Evolutionary conservation across 1,140 invertebrate species (phyloP).

Genomic region (Drosophila pseudoobscura): DNA sequence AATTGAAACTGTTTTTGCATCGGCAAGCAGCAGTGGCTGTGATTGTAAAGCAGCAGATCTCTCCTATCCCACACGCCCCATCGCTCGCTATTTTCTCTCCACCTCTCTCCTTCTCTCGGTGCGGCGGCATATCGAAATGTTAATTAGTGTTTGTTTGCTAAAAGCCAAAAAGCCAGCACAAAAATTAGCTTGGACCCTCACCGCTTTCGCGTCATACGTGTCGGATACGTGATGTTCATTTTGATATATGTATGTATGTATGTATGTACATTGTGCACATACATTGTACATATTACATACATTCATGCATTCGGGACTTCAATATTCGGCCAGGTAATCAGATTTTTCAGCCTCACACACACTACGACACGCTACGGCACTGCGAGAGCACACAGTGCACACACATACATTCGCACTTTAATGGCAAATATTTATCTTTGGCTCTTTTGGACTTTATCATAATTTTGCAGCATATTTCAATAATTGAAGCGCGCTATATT

Average conservation of each 20-base stretch:
- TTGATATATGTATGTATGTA: slow-evolving; percentile 35
- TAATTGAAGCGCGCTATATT: slow-evolving; percentile 79
- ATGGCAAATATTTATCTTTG: slow-evolving; percentile 56
- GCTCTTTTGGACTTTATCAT: slow-evolving; percentile 42
- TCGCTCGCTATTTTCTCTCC: slow-evolving; percentile 3
- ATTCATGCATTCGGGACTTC: too few species aligned
- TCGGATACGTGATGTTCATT: slow-evolving; percentile 71
- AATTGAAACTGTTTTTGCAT: slow-evolving; percentile 81
- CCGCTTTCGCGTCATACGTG: slow-evolving; percentile 54
- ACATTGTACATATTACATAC: slow-evolving; percentile 10
- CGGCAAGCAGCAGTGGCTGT: slow-evolving; percentile 58
- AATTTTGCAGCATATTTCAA: slow-evolving; percentile 74
- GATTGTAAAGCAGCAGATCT: slow-evolving; percentile 25
- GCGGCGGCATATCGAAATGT: slow-evolving; percentile 70
- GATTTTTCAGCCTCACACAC: too few species aligned
- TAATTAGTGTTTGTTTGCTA: slow-evolving; percentile 78
- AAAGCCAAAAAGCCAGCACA: slow-evolving; percentile 69
- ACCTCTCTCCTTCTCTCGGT: slow-evolving; percentile 3
- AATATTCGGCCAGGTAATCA: too few species aligned
- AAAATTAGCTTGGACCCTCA: slow-evolving; percentile 42
- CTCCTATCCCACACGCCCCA: background rate
- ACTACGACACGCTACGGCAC: too few species aligned
- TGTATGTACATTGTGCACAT: too few species aligned
- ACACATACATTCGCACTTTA: slow-evolving; percentile 23
- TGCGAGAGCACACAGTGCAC: too few species aligned